Conservation (phyloP, 1,140 invertebrate genomes). For the silkworm (Bombyx mori) region ASM3026992v2 NC_085132.1:6060501-6061000, state of each 20-base stretch:
- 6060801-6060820: slow-evolving; percentile 69
- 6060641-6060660: slow-evolving; percentile 23
- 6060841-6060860: slow-evolving; percentile 27
- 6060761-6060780: slow-evolving; percentile 66
- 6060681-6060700: slow-evolving; percentile 47
- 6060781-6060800: slow-evolving; percentile 66
- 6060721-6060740: slow-evolving; percentile 57
- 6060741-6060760: slow-evolving; percentile 69
- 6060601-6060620: slow-evolving; percentile 29
- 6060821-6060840: slow-evolving; percentile 56
- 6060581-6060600: slow-evolving; percentile 43
- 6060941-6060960: slow-evolving; percentile 39
- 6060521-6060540: too few species aligned
- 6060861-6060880: slow-evolving; percentile 50
- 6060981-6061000: slow-evolving; percentile 44
- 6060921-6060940: slow-evolving; percentile 66
- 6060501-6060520: slow-evolving; percentile 18
- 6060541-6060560: slow-evolving; percentile 11
- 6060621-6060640: slow-evolving; percentile 9
- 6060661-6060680: slow-evolving; percentile 33
- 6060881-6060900: slow-evolving; percentile 70
- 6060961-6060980: slow-evolving; percentile 63
- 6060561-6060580: slow-evolving; percentile 19
- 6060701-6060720: slow-evolving; percentile 57
- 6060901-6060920: slow-evolving; percentile 69